Evolutionary conservation across 2,113 vertebrate genomes (phyloP).

Genomic region (Mormyrus iriodes): DNA sequence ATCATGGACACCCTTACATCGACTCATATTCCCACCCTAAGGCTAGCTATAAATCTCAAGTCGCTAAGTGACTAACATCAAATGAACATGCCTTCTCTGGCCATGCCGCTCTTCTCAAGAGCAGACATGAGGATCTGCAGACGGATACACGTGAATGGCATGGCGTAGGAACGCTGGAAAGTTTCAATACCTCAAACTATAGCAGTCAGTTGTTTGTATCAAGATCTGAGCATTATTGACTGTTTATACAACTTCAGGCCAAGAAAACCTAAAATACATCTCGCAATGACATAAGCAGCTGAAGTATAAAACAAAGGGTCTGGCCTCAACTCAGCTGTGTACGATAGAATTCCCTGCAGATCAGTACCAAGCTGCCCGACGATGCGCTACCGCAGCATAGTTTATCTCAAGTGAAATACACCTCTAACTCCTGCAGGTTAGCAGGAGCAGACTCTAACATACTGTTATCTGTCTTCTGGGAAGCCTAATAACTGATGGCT

Average conservation of each 20-base stretch:
- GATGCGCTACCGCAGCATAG: not conserved
- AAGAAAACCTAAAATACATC: not conserved
- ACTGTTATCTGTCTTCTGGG: not conserved
- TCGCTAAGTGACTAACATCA: not conserved
- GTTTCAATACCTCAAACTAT: not conserved
- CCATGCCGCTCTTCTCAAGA: not conserved
- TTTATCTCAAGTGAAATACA: not conserved
- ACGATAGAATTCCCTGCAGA: not conserved
- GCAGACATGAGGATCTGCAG: not conserved
- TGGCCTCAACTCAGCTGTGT: not conserved
- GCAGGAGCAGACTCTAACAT: not conserved
- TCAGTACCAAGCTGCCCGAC: not conserved
- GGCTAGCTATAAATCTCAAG: not conserved
- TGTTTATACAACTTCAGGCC: not conserved
- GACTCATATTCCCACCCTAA: not conserved
- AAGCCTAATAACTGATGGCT: not conserved
- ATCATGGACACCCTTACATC: not conserved
- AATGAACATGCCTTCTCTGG: not conserved
- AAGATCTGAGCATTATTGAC: not conserved
- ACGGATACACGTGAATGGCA: not conserved
- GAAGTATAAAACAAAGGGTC: not conserved
- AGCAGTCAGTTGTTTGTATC: not conserved
- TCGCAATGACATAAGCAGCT: not conserved
- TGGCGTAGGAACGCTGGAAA: too few species aligned
- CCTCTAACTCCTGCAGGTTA: not conserved